phyloP scores from a whole-genome alignment of 2,888 invertebrate genomes.

The Pristionchus japonicus region DNA sequence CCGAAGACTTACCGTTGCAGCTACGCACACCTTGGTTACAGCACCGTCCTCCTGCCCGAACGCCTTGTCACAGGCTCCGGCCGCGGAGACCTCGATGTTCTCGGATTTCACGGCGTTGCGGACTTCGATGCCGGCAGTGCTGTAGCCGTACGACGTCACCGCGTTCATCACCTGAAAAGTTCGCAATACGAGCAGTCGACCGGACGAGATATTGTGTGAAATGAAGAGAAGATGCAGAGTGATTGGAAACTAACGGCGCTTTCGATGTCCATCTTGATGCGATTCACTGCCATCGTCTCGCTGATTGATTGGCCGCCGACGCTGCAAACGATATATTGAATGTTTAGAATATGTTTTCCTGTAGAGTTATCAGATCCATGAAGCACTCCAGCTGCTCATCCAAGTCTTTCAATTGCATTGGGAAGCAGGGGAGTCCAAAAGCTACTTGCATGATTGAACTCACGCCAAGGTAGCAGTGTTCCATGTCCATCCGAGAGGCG shows the following conservation, averaged over 20 bases:
- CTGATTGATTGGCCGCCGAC: not conserved
- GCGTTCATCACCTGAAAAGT: not conserved
- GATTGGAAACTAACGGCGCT: too few relatives aligned
- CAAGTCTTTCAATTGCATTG: too few relatives aligned
- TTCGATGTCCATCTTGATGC: not conserved
- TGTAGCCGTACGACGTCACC: conserved; percentile 12
- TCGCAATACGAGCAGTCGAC: too few relatives aligned
- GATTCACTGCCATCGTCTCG: not conserved
- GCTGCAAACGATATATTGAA: not conserved
- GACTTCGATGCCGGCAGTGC: not conserved
- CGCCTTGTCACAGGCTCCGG: too few relatives aligned
- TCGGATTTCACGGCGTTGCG: not conserved
- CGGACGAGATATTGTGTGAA: too few relatives aligned
- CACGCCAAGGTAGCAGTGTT: too few relatives aligned
- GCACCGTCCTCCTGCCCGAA: not conserved
- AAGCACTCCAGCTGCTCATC: too few relatives aligned
- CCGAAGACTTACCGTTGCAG: not conserved
- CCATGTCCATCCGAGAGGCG: not conserved
- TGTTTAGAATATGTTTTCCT: not conserved
- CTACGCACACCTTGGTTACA: not conserved
- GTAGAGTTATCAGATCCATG: too few relatives aligned
- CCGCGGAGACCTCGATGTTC: not conserved
- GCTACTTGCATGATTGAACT: too few relatives aligned
- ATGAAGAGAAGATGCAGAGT: not conserved
- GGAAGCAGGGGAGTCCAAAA: too few relatives aligned